Evolutionary conservation across 2,113 vertebrate genomes (phyloP).

Genomic region (Meriones unguiculatus): DNA sequence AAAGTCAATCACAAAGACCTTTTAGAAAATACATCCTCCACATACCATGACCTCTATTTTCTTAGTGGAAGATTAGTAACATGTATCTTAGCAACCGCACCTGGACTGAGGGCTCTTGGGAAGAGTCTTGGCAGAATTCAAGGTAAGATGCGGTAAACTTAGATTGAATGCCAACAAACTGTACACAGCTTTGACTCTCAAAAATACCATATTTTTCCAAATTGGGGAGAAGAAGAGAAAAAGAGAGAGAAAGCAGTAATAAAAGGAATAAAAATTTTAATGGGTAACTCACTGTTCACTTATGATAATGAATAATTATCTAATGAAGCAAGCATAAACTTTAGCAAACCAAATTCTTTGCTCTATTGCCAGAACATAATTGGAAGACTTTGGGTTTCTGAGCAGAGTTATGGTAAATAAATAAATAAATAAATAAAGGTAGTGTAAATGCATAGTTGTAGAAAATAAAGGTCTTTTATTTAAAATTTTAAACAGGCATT

Average conservation of each 20-base stretch:
- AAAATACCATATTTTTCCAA: slow-evolving; percentile 80
- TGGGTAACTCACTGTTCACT: not conserved
- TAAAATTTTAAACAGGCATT: not conserved
- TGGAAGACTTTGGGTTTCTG: not conserved
- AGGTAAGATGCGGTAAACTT: slow-evolving; percentile 82
- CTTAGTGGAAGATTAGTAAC: slow-evolving; percentile 86
- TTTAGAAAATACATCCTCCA: slow-evolving; percentile 80
- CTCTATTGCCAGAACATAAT: not conserved
- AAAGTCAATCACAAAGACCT: slow-evolving; percentile 71
- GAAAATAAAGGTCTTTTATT: not conserved
- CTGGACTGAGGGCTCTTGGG: slow-evolving; percentile 79
- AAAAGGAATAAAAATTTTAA: not conserved
- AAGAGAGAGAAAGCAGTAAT: not conserved
- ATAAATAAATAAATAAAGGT: not conserved
- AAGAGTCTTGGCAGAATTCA: slow-evolving; percentile 83
- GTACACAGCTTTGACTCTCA: slow-evolving; percentile 77
- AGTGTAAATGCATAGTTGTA: not conserved
- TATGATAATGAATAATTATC: not conserved
- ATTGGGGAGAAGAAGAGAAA: slow-evolving; percentile 1
- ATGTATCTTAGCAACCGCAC: slow-evolving; percentile 88
- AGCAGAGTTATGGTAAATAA: not conserved
- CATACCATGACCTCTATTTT: slow-evolving; percentile 83
- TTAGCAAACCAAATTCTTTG: not conserved
- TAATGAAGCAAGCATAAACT: slow-evolving; percentile 6
- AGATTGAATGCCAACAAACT: slow-evolving; percentile 81